Base-by-base conservation (phyloP, 2,113 vertebrate genomes). In the Astur gentilis region DNA sequence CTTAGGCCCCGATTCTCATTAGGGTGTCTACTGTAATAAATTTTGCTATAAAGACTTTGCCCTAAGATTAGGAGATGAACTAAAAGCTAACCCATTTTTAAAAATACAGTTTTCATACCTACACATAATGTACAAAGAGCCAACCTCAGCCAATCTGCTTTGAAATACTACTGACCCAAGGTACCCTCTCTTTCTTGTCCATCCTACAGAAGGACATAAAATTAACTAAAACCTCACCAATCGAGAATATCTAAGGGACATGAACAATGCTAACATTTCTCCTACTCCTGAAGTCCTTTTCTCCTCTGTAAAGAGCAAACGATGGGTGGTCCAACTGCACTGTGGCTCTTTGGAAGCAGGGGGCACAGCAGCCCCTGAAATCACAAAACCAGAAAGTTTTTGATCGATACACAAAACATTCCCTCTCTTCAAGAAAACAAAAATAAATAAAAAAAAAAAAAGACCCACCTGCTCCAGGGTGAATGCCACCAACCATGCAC, bases 401-500 rank as follows among this genome's bases (percentile, higher is more conserved):
- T 85, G 21, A 77, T 77, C 7, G 1, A 85, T 52, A 80, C 22
- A 91, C 34, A 91, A 80, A 93, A 85, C 60, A 80, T n/a, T 70
- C 55, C 44, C 66, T 34, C 66, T 60, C 67, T 71, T 50, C 55
- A 88, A 64, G 18, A 5, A 26, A 29, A 45, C 54, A 34, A 40
- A 36, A 31, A 29, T 31, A 11, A 55, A 17, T 18, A 11, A 49
- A 17, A 15, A 20, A 26, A 26, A 8, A 44, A 50, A 73, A 79
- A 84, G 34, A 95, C 96, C 95, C 94, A 97, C 95, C 97, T 97
- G 96, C 75, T 97, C 93, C 95, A 97, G 75, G 75, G 75, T 58
- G 91, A 95, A 94, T 94, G 87, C 87, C 94, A 96, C 87, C 94
- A 95, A 85, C 84, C 82, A 70, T 8, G 66, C 45, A 77, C 58